Evolutionary conservation across 1,140 invertebrate species (phyloP), one percentile per base, ranked within the genome.

Genomic region (Bombus cullumanus): DNA sequence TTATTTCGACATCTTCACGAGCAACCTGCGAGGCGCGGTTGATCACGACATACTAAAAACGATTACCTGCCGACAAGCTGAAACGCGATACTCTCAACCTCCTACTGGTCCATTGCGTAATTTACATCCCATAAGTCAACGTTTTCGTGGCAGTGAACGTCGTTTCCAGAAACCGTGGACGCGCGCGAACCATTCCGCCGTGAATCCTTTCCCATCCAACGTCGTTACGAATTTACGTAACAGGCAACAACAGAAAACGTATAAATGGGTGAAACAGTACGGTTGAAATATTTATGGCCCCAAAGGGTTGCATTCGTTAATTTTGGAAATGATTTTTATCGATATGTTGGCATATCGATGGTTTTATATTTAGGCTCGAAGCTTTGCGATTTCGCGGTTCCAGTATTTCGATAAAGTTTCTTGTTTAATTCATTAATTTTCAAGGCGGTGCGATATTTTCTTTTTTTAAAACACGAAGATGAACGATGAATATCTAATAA

Each of bases 51-150:
- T 71, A 79, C 85, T 87, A 85, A 85, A 87, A 85, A 68, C 88
- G 88, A 89, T 86, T 85, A 85, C 86, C 76, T 81, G 88, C 76
- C 86, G 89, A 90, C 88, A 89, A 88, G 69, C 57, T 85, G 89
- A 90, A 89, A 90, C 88, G 73, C 68, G 89, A 90, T 90, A 83
- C 75, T 62, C 78, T 59, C n/a, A 86, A 72, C 81, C 88, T 85
- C 86, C 86, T 74, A 87, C 89, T 80, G 86, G 89, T 76, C 64
- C 86, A 74, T 90, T 89, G 88, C 89, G 83, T 86, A 90, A 90
- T 90, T 89, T 89, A 88, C 83, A 87, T 80, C 79, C 80, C 72
- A 83, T 82, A 88, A 85, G 71, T 71, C 79, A 81, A 83, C 74
- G 75, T 76, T 77, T 59, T 78, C 71, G 43, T 34, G 39, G 31